These are phyloP conservation scores for Malurus melanocephalus DNA, from an alignment of 2,113 vertebrate species.

Conservation along the genomic window DNA sequence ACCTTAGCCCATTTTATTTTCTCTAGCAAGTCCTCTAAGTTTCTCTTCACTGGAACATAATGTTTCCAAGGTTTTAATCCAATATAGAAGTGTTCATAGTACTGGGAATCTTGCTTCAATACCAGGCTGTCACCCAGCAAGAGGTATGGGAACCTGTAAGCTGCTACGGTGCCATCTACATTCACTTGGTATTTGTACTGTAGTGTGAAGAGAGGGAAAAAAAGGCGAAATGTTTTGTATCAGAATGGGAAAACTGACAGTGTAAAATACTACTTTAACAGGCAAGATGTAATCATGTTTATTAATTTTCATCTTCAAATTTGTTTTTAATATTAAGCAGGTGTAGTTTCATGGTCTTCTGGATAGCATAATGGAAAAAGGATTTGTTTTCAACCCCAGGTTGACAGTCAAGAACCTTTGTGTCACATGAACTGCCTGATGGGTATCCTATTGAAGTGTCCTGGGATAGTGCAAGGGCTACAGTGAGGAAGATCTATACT, in stretches of 20 bases:
- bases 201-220: not conserved
- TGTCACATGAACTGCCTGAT: not conserved
- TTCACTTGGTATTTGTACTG: conserved; percentile 95
- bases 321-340: not conserved
- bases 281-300: not conserved
- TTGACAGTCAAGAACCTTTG: not conserved
- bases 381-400: not conserved
- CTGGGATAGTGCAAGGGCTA: not conserved
- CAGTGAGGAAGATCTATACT: not conserved
- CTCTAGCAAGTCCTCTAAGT: conserved; percentile 85
- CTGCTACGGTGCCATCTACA: conserved; percentile 90
- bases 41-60: conserved; percentile 83
- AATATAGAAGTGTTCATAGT: conserved; percentile 89
- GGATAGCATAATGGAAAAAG: not conserved
- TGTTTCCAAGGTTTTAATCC: conserved; percentile 80
- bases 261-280: not conserved
- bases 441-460: not conserved
- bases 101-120: conserved; percentile 88
- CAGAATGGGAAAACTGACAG: not conserved
- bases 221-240: not conserved
- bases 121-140: conserved; percentile 90
- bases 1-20: conserved; percentile 90
- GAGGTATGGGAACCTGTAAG: conserved; percentile 90
- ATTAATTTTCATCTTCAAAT: not conserved
- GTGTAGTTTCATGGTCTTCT: not conserved